Evolutionary conservation across 2,797 vertebrate species (phyloP).

Genomic region (Diplodus puntazzo): DNA sequence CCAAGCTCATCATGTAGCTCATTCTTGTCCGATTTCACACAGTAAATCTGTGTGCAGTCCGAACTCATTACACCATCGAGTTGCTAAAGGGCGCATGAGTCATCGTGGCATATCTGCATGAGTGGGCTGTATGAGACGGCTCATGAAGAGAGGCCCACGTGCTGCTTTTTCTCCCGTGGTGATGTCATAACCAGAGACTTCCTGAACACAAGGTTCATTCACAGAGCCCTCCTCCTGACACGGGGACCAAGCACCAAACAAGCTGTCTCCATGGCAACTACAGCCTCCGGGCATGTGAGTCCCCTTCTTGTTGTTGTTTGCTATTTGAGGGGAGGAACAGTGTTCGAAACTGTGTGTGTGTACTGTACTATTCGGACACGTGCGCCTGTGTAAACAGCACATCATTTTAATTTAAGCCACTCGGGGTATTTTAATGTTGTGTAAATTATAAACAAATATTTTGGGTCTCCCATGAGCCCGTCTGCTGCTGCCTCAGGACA

Average conservation of each 20-base stretch:
- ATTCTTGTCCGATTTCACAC: slow-evolving; percentile 64
- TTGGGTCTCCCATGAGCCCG: slow-evolving; percentile 27
- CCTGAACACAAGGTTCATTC: slow-evolving; percentile 87
- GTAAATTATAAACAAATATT: slow-evolving; percentile 49
- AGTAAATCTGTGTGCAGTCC: slow-evolving; percentile 55
- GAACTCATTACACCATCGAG: slow-evolving; percentile 70
- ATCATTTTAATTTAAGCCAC: not conserved
- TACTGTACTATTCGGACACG: not conserved
- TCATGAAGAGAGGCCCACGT: slow-evolving; percentile 62
- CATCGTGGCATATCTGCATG: slow-evolving; percentile 71
- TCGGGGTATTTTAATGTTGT: slow-evolving; percentile 31
- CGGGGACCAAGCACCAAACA: slow-evolving; percentile 77
- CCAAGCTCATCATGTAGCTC: slow-evolving; percentile 61
- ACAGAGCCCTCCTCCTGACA: slow-evolving; percentile 65
- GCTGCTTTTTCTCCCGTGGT: slow-evolving; percentile 65
- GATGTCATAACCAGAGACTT: slow-evolving; percentile 85
- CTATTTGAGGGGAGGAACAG: slow-evolving; percentile 53
- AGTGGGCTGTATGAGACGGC: slow-evolving; percentile 52
- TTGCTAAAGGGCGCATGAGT: slow-evolving; percentile 80
- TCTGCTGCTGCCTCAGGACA: slow-evolving; percentile 40
- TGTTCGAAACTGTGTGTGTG: slow-evolving; percentile 32
- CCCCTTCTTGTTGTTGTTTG: slow-evolving; percentile 69
- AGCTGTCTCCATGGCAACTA: slow-evolving; percentile 70
- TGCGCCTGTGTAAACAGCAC: slow-evolving; percentile 40
- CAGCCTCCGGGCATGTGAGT: slow-evolving; percentile 59